Evolutionary conservation across 1,140 invertebrate species (phyloP), one percentile per base, ranked within the genome.

Genomic region (Harlomillsia oculata): DNA sequence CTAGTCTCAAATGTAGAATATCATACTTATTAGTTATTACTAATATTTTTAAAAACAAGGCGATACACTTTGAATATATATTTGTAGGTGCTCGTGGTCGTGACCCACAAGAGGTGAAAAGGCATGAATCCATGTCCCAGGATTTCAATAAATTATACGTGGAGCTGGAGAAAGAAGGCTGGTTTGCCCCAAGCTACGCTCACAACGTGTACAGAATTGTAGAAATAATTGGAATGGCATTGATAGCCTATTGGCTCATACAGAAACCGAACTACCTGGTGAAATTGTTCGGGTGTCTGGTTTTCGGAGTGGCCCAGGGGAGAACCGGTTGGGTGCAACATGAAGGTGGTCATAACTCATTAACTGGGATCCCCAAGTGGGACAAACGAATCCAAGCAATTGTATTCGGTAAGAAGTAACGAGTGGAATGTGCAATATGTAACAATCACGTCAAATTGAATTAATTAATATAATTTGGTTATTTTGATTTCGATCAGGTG

Each of bases 271-370:
- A 28, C 18, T 26, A 4, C 28, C 26, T 11, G 20, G 3, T 50
- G 8, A 37, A 50, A 13, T 5, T 39, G 9, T 6, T 58, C 29
- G 56, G 49, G 2, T 8, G 52, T 6, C 2, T 58, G 5, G 25
- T 41, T 3, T 20, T 51, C 21, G 29, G 29, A 13, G 8, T 58
- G 30, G 40, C 18, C 16, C 56, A 58, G 14, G 56, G 49, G 9
- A 26, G 56, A 20, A 41, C 40, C 25, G 30, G 23, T 20, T 58
- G 56, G 56, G 21, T 58, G 3, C 34, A 44, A 32, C 56, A 58
- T 29, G 56, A 58, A 46, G 56, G 36, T 34, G 56, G 56, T 29
- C 56, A 58, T 13, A 43, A 45, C 34, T 59, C 57, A 21, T 26
- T 59, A 11, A 59, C 57, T 23, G 57, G 57, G 16, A 26, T 48